Evolutionary conservation across 2,888 invertebrate species (phyloP), one percentile per base, ranked within the genome.

Genomic region (Lasioglossum morio): DNA sequence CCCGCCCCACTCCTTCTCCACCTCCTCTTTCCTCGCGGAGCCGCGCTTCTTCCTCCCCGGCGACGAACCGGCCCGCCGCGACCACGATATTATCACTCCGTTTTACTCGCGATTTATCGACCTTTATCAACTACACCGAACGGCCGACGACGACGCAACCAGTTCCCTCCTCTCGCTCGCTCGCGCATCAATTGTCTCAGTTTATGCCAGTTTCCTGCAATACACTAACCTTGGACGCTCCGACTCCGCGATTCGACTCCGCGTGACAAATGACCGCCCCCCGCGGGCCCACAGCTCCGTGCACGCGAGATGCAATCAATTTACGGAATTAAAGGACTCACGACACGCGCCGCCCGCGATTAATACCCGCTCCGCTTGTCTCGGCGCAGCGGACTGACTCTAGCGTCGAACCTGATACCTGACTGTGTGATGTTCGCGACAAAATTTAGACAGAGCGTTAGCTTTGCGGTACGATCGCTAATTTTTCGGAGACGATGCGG

Each of bases 101-200:
- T 93, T 94, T 93, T 93, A 93, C 93, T 93, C 92, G 92, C 93
- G 94, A 94, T 94, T 94, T 94, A 94, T 94, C 94, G 93, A 92
- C 91, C 93, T 94, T 94, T 94, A 94, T 94, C 94, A 93, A 93
- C 92, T 93, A 92, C 93, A 92, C 91, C 92, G 72, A 76, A 63
- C n/a, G 92, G 91, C 90, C 90, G 88, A 5, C 37, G 40, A 16
- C 83, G 75, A 70, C 23, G 70, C 57, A 27, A 70, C 46, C 53
- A 40, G 84, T 77, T 34, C 16, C 72, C 72, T 16, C 48, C 16
- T 43, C 30, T 19, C 30, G 34, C 66, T 19, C 66, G 3, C 53
- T 53, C 23, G 23, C 23, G n/a, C 37, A 69, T 37, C 69, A 69
- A 69, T 69, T 69, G 76, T 88, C 40, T 40, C 74, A 40, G 77